These are phyloP conservation scores for Felis chaus DNA, from an alignment of 2,113 vertebrate genomes.

Conservation along the genomic window DNA sequence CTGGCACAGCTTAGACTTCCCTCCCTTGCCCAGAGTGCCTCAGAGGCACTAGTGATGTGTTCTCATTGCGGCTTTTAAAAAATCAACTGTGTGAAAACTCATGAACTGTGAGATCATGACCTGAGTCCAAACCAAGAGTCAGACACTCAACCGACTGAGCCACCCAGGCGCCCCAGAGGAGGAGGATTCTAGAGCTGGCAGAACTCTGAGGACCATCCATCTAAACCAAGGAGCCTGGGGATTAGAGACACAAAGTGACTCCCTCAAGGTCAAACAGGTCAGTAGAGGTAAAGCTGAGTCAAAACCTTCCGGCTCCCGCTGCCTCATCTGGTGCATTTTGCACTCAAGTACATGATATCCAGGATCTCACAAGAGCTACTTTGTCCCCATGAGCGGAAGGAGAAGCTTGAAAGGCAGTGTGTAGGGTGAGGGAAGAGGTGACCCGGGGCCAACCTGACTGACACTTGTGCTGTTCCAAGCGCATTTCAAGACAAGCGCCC, in stretches of 20 bases:
- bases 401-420: not conserved
- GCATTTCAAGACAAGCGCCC: not conserved
- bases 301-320: not conserved
- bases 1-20: not conserved
- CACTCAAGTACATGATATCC: not conserved
- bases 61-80: not conserved
- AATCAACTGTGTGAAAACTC: not conserved
- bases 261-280: not conserved
- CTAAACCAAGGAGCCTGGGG: not conserved
- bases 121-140: not conserved
- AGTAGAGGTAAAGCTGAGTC: not conserved
- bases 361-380: not conserved
- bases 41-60: not conserved
- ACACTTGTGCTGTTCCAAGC: too few relatives aligned
- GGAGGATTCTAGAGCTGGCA: too few relatives aligned
- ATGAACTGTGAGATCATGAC: not conserved
- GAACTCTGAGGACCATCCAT: not conserved
- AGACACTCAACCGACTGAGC: not conserved
- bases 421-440: fast-evolving
- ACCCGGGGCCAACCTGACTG: too few relatives aligned
- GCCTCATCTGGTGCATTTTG: not conserved
- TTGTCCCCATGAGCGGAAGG: not conserved
- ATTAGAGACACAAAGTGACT: not conserved
- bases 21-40: not conserved
- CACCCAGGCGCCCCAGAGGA: not conserved